phyloP scores from a whole-genome alignment of 2,797 vertebrate genomes.

The Vireo griseus region DNA sequence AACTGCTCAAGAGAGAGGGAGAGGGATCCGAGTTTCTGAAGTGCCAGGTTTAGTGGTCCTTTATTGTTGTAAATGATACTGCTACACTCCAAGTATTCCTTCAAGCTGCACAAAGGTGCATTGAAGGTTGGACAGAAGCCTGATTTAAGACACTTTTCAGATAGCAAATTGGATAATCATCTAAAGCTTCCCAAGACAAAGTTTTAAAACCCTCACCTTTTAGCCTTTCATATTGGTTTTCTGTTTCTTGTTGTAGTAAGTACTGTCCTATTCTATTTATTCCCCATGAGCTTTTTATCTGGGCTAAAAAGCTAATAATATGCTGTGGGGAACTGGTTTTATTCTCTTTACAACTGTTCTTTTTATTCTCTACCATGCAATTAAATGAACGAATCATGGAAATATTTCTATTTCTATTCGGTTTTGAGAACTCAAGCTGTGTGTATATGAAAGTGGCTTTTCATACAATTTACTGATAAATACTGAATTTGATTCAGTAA shows the following conservation, averaged over 20 bases:
- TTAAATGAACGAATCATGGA: background rate
- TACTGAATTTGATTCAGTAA: background rate
- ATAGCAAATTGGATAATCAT: background rate
- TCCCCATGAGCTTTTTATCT: background rate
- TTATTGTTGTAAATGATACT: background rate
- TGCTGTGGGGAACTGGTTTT: background rate
- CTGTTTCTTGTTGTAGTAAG: background rate
- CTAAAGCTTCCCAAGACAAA: background rate
- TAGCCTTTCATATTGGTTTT: background rate
- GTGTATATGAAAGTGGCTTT: background rate
- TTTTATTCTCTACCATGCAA: background rate
- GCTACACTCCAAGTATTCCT: background rate
- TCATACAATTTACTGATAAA: conserved; percentile 4
- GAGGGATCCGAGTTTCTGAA: background rate
- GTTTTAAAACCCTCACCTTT: background rate
- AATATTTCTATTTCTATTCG: conserved; percentile 22
- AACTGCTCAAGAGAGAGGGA: background rate
- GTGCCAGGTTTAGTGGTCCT: background rate
- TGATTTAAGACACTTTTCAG: background rate
- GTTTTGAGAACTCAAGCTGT: background rate
- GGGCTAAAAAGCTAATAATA: background rate
- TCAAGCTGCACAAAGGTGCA: background rate
- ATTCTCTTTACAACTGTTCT: background rate
- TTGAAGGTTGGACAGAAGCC: background rate
- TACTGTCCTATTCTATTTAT: background rate